Evolutionary conservation across 2,888 invertebrate genomes (phyloP).

Genomic region (Campoplex capitator): DNA sequence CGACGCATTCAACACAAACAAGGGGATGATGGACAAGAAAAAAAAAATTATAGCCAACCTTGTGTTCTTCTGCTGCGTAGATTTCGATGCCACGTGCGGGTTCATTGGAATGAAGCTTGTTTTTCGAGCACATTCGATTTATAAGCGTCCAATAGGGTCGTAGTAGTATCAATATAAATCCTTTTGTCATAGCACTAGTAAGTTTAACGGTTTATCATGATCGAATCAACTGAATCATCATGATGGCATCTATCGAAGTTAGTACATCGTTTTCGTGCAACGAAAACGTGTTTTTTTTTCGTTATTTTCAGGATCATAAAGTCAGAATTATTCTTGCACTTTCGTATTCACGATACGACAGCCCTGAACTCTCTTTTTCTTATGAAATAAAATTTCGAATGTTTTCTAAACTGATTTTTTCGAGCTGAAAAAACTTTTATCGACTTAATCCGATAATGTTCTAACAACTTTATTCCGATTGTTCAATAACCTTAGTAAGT

Average conservation of each 20-base stretch:
- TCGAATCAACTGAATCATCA: neutral
- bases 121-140: neutral
- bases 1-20: neutral
- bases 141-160: neutral
- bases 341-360: no score
- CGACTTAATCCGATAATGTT: no score
- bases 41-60: slow-evolving; percentile 8
- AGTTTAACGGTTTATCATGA: neutral
- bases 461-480: no score
- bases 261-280: neutral
- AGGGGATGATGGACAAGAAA: slow-evolving; percentile 10
- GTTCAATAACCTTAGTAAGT: no score
- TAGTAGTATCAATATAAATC: neutral
- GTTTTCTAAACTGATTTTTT: no score
- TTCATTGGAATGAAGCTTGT: neutral
- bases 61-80: slow-evolving; percentile 1
- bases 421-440: no score
- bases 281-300: neutral
- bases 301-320: neutral
- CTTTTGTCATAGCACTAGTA: neutral
- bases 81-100: slow-evolving; percentile 2
- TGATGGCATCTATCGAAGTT: neutral
- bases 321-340: neutral
- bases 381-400: no score
- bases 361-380: no score